phyloP scores from a whole-genome alignment of 1,140 invertebrate species.

The Saxidomus purpurata region DNA sequence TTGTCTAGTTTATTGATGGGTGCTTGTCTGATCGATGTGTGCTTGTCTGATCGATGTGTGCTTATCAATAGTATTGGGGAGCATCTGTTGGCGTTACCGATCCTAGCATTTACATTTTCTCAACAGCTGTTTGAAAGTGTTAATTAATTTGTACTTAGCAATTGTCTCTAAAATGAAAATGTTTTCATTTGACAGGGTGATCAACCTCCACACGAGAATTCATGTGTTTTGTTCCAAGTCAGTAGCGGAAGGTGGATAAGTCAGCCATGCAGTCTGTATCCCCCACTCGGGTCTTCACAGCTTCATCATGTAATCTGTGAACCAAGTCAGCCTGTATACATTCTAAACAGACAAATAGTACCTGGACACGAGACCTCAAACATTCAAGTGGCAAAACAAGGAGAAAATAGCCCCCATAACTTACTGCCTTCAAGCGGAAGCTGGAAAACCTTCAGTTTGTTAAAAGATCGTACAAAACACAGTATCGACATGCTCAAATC shows the following conservation, averaged over 20 bases:
- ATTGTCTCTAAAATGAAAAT: background rate
- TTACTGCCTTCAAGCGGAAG: background rate
- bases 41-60: too few species aligned
- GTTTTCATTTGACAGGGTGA: conserved; percentile 4
- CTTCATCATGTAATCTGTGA: conserved; percentile 24
- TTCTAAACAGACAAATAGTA: background rate
- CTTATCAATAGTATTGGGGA: too few species aligned
- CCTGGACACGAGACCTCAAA: background rate
- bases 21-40: too few species aligned
- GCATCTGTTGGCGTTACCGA: too few species aligned
- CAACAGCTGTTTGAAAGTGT: too few species aligned
- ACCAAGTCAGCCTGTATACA: background rate
- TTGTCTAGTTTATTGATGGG: too few species aligned
- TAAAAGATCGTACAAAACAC: background rate
- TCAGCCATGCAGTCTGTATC: background rate
- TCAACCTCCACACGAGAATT: conserved; percentile 23
- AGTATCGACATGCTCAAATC: background rate
- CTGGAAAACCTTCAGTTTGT: background rate
- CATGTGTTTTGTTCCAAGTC: conserved; percentile 36
- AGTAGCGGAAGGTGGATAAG: conserved; percentile 26
- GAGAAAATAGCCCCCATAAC: background rate
- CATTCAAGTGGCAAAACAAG: background rate
- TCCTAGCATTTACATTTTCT: too few species aligned
- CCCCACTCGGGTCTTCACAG: background rate
- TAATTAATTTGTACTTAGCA: too few species aligned